Base-by-base conservation (phyloP, 2,888 invertebrate species). In the Cerceris rybyensis region DNA sequence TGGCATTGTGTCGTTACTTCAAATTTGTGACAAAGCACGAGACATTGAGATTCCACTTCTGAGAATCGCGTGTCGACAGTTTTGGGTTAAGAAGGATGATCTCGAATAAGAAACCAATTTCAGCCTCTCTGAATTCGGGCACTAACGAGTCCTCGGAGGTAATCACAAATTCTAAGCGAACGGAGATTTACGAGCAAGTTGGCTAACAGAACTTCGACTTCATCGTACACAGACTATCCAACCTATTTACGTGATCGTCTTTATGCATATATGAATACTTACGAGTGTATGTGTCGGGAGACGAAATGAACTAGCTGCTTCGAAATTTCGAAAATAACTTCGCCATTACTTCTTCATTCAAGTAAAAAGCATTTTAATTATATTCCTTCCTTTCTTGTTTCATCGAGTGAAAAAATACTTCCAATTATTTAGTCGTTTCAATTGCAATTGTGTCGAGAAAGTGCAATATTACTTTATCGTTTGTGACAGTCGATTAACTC, bases 221-320 rank as follows among this genome's bases (percentile, higher is more conserved):
- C 67, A 65, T 65, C 54, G 57, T 68, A 63, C 63, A 16, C 70
- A 46, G 78, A 66, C 78, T 79, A 77, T 28, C 73, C 69, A 72
- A 78, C 73, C 67, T 78, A 67, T 78, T 78, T 72, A 67, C 74
- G 71, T 69, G 75, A 77, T 77, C 78, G 78, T 78, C 78, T 78
- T 77, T 78, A 73, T 67, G 78, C 72, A 72, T 78, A 77, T 68
- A 72, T 72, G 78, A 78, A 78, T 78, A 78, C 55, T 60, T 71
- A 71, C 46, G 63, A 64, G 60, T 75, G 14, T 55, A 17, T 55
- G 65, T 57, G 72, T 54, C 41, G 77, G 55, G 7, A 67, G 58
- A 63, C 60, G 16, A 55, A 17, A 7, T 7, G 52, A 14, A 14
- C 52, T 52, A 46, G 8, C 9, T 46, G 9, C 46, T 46, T 46